Evolutionary conservation across 2,888 invertebrate species (phyloP), one percentile per base, ranked within the genome.

Genomic region (Agonopterix heracliana): DNA sequence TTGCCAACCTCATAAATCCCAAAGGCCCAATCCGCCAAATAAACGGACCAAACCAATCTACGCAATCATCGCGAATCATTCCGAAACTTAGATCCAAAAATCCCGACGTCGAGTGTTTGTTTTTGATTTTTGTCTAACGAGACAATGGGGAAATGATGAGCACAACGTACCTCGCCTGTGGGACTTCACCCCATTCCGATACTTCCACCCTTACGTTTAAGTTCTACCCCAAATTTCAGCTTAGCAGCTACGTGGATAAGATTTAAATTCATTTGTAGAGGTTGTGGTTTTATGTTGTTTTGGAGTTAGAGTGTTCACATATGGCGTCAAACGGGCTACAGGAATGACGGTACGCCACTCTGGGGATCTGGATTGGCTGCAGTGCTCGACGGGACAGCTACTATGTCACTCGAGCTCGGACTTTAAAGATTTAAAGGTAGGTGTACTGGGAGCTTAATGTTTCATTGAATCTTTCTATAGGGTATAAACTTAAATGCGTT

Each of bases 61-160:
- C 71, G 63, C 75, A 76, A 81, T 79, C 66, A 84, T 81, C 68
- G 74, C 75, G 75, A 81, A 78, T 83, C 78, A 83, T 80, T 63
- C 72, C 68, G 67, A 43, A 71, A 81, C 80, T 82, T 78, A 81
- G 79, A 76, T 73, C 78, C 79, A 68, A 81, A 84, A 86, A 86
- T 84, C 84, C 80, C 75, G 59, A 68, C 70, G 69, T 72, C 59
- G 78, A 79, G 78, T 86, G 87, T 87, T 87, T 88, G 85, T 86
- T 85, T 87, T 87, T 87, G 86, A 87, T 88, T 88, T 88, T 87
- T 86, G 87, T 87, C 81, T 87, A 88, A 87, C 87, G 86, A 87
- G 86, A 87, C 88, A 88, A 88, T 88, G 83, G 88, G 88, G 87
- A 86, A 86, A 87, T 86, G 88, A 87, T 87, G 88, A 88, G 85